Evolutionary conservation across 2,888 invertebrate species (phyloP).

Genomic region (Tigriopus californicus): DNA sequence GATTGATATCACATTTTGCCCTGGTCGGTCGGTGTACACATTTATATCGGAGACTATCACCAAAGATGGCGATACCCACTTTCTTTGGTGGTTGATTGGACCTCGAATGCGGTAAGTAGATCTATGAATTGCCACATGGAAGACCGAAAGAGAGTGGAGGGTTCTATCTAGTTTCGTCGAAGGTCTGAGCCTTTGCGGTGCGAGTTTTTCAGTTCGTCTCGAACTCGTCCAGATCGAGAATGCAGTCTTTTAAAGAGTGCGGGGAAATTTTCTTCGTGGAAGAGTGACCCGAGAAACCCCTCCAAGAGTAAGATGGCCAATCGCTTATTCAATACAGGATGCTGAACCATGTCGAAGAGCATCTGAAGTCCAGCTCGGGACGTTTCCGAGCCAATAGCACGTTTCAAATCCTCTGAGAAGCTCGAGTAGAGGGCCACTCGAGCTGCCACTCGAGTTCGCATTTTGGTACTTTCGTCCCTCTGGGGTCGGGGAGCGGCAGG

Average conservation of each 20-base stretch:
- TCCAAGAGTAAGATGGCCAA: slow-evolving; percentile 64
- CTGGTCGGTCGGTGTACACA: no score
- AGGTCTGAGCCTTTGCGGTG: neutral
- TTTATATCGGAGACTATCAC: neutral
- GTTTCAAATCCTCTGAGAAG: slow-evolving; percentile 43
- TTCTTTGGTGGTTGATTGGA: neutral
- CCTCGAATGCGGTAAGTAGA: no score
- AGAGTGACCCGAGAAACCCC: slow-evolving; percentile 53
- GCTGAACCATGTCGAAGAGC: slow-evolving; percentile 72
- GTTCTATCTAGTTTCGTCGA: neutral
- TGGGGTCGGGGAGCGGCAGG: slow-evolving; percentile 34
- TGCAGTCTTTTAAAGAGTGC: slow-evolving; percentile 52
- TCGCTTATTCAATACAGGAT: slow-evolving; percentile 60
- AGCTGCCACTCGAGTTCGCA: slow-evolving; percentile 62
- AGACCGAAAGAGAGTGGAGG: no score
- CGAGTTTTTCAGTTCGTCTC: slow-evolving; percentile 15
- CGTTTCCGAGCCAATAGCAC: slow-evolving; percentile 49
- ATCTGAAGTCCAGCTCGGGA: slow-evolving; percentile 59
- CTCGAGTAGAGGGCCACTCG: slow-evolving; percentile 65
- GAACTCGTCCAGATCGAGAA: slow-evolving; percentile 28
- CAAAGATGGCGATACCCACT: neutral
- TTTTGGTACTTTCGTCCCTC: slow-evolving; percentile 39
- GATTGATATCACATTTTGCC: no score
- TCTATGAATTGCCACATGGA: no score
- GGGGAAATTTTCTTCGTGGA: slow-evolving; percentile 55